These are phyloP conservation scores for Acrobasis consociella DNA, from an alignment of 2,888 invertebrate genomes.

Conservation along the genomic window DNA sequence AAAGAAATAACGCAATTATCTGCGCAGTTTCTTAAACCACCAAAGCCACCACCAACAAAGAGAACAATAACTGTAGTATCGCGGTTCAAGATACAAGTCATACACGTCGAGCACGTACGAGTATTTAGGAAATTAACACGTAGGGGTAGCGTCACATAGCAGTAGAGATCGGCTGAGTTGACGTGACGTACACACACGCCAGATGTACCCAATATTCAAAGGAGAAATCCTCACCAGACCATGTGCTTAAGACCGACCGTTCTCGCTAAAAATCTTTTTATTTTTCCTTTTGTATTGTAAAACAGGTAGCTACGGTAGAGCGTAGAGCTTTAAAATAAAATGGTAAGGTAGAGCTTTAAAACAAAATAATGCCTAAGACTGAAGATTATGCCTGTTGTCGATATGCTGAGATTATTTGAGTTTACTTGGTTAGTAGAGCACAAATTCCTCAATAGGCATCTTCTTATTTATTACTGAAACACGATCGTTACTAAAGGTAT, in stretches of 20 bases:
- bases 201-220: not conserved
- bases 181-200: not conserved
- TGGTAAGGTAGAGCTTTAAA: not conserved
- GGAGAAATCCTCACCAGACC: not conserved
- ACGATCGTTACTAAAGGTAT: not conserved
- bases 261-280: constrained; percentile 1
- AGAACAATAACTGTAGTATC: not conserved
- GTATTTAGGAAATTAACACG: constrained; percentile 22
- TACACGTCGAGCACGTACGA: constrained; percentile 1
- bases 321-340: too few species aligned
- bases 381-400: not conserved
- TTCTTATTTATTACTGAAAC: not conserved
- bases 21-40: constrained; percentile 1
- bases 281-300: not conserved
- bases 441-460: not conserved
- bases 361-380: not conserved
- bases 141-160: not conserved
- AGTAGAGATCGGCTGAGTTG: not conserved
- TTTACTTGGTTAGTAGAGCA: too few species aligned
- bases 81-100: not conserved
- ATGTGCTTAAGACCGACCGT: not conserved
- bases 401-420: too few species aligned
- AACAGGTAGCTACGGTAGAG: not conserved
- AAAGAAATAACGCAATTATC: not conserved
- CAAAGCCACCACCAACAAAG: too few species aligned